phyloP scores from a whole-genome alignment of 2,113 vertebrate species.

The Geococcyx californianus region DNA sequence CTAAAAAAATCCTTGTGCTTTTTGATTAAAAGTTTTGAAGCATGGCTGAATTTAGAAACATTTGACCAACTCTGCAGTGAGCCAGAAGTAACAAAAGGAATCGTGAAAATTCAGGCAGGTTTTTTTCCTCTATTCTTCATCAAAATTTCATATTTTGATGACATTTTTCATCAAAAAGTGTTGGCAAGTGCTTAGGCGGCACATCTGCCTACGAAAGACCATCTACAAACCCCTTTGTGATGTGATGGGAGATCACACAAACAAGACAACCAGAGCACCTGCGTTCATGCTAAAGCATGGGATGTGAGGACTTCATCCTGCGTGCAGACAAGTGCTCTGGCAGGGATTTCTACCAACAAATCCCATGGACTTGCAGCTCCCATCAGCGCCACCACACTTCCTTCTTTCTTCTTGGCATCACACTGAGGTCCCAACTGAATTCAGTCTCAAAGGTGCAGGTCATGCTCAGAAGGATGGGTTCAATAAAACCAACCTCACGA shows the following conservation, averaged over 20 bases:
- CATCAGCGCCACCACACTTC: rapidly evolving
- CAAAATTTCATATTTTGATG: not conserved
- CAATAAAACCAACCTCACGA: not conserved
- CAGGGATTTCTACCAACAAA: not conserved
- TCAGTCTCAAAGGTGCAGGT: rapidly evolving
- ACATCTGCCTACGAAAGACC: not conserved
- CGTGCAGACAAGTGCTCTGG: not conserved
- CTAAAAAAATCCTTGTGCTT: slow-evolving; percentile 27
- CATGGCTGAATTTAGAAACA: slow-evolving; percentile 42
- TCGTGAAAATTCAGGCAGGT: not conserved
- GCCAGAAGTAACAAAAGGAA: not conserved
- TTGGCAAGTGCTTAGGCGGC: not conserved
- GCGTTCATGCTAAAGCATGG: not conserved
- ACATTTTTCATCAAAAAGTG: not conserved
- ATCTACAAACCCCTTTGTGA: not conserved
- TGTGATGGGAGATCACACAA: rapidly evolving
- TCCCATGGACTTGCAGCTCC: not conserved
- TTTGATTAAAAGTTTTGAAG: slow-evolving; percentile 41
- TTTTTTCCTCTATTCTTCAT: slow-evolving; percentile 11
- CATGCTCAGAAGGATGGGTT: not conserved
- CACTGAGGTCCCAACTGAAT: not conserved
- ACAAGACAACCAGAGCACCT: not conserved
- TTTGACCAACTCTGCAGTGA: not conserved
- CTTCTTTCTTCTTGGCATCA: not conserved
- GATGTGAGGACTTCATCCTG: not conserved